Percentiles rank a stretch among this genome's conserved stretches.
phyloP scores from a whole-genome alignment of 2,888 invertebrate species.

The Allophyes oxyacanthae region DNA sequence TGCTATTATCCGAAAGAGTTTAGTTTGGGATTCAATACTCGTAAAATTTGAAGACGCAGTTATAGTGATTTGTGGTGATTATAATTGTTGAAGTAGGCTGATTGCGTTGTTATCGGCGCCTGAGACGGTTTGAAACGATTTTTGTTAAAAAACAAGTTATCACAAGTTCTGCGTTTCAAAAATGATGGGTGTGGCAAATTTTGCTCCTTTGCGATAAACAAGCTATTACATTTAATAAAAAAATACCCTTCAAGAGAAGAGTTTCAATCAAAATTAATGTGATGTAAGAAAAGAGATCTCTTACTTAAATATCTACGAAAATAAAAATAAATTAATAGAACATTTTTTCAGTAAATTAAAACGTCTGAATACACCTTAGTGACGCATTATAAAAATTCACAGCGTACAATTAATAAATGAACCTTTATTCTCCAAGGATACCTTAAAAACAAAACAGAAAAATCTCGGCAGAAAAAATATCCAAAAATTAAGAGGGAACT shows the following conservation, averaged over 20 bases:
- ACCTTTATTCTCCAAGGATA: conserved; percentile 23
- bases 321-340: too few species aligned
- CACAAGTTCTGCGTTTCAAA: not conserved
- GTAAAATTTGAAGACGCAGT: conserved; percentile 56
- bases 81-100: conserved; percentile 51
- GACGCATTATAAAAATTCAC: conserved; percentile 5
- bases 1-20: conserved; percentile 82
- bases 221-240: too few species aligned
- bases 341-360: not conserved
- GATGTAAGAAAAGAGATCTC: too few species aligned
- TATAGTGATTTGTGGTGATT: conserved; percentile 54
- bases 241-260: too few species aligned
- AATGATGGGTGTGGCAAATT: too few species aligned
- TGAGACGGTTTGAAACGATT: conserved; percentile 1
- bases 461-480: conserved; percentile 15
- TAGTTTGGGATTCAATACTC: conserved; percentile 71
- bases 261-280: too few species aligned
- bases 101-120: conserved; percentile 15
- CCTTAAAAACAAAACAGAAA: conserved; percentile 21
- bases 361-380: conserved; percentile 10
- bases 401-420: conserved; percentile 3
- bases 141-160: conserved; percentile 15
- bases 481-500: conserved; percentile 58
- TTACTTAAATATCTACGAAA: too few species aligned
- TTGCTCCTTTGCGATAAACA: too few species aligned